Base-by-base conservation (phyloP, 2,113 vertebrate species). In the Carassius auratus region DNA sequence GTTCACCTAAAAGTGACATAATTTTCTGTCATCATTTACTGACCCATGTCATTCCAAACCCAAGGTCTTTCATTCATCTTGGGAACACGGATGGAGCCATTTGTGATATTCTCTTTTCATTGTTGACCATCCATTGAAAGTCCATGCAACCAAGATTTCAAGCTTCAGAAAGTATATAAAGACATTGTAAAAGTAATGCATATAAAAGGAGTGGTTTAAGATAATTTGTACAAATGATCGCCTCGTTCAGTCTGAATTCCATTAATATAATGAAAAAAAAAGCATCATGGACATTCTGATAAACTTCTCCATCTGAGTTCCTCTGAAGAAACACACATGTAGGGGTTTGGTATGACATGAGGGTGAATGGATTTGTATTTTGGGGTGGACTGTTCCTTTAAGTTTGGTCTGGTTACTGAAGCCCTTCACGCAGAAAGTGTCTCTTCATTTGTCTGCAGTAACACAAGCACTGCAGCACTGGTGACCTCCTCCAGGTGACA, bases 401-500 rank as follows among this genome's bases (percentile, higher is more conserved):
- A 71, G 68, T 48, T 68, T 45, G 1, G 23, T 57, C 19, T 45
- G 6, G 7, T 76, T 19, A 8, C 36, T 79, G 45, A 15, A 75
- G 71, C 71, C 42, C n/a, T 75, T 75, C 14, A 73, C 8, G 81
- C 76, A 87, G 38, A 80, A 71, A 80, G 42, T 64, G 23, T 62
- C 45, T 50, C 83, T 83, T 62, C 64, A 86, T 76, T 77, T 82
- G 59, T 80, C 81, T 90, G 89, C 89, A 87, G 71, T 81, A 85
- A 75, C 80, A 77, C 52, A 85, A 68, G 48, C 84, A 66, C 84
- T 84, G 81, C 77, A 71, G 86, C 76, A 23, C 66, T 78, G 71
- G 48, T 69, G 62, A 78, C 55, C 81, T 66, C 74, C 13, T 81
- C 84, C 77, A 78, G 84, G 81, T 83, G 85, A 83, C 59, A 86